Evolutionary conservation across 2,113 vertebrate genomes (phyloP).

Genomic region (Aphyosemion australe): DNA sequence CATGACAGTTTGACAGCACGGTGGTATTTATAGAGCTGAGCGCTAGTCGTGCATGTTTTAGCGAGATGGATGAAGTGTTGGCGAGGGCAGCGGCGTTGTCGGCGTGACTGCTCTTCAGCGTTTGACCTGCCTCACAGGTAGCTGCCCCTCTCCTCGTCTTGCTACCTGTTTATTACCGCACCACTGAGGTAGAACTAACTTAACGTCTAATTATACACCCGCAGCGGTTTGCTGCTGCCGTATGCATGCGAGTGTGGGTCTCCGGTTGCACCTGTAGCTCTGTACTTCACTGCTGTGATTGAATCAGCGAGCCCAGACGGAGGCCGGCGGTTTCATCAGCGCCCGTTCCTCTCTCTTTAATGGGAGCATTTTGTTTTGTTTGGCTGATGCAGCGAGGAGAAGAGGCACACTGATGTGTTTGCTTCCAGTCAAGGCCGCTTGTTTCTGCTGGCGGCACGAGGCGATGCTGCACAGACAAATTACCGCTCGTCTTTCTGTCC

Average conservation of each 20-base stretch:
- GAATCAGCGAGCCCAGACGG: constrained; percentile 40
- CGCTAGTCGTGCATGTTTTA: constrained; percentile 35
- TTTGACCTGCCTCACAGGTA: constrained; percentile 55
- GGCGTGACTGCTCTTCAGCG: constrained; percentile 11
- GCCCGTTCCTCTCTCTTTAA: constrained; percentile 27
- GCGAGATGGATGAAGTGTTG: constrained; percentile 3
- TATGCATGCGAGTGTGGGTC: neutral
- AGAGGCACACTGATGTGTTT: constrained; percentile 24
- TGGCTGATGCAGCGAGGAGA: constrained; percentile 7
- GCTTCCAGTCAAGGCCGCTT: constrained; percentile 51
- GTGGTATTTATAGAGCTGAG: constrained; percentile 53
- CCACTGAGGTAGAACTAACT: constrained; percentile 16
- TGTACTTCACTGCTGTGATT: constrained; percentile 30
- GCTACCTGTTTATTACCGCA: constrained; percentile 30
- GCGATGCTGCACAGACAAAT: constrained; percentile 45
- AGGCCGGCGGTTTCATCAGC: constrained; percentile 49
- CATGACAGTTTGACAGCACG: constrained; percentile 57
- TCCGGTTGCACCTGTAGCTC: constrained; percentile 32
- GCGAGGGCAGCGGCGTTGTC: neutral
- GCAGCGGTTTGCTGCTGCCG: constrained; percentile 5
- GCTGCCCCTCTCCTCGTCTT: constrained; percentile 32
- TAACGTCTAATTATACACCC: constrained; percentile 40
- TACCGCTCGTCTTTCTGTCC: constrained; percentile 6
- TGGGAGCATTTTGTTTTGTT: constrained; percentile 55
- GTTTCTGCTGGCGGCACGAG: constrained; percentile 31